Percentiles rank a stretch among this genome's conserved stretches.
Evolutionary conservation across 2,113 vertebrate species (phyloP).

Genomic region (Rostratula benghalensis): DNA sequence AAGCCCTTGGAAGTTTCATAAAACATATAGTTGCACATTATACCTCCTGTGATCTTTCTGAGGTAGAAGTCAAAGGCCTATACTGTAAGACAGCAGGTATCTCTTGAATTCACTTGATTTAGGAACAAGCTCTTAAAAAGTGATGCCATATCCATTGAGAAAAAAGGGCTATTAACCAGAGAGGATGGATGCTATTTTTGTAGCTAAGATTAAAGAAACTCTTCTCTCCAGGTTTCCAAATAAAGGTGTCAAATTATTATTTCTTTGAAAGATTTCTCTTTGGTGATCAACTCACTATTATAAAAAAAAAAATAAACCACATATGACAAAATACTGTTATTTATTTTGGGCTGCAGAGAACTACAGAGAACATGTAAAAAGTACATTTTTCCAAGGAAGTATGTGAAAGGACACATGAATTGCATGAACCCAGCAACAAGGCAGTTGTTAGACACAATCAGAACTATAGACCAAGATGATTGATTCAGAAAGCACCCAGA

Average conservation of each 20-base stretch:
- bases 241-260: background rate
- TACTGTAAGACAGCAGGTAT: background rate
- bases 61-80: background rate
- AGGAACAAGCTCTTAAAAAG: background rate
- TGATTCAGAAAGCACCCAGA: background rate
- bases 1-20: background rate
- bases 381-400: background rate
- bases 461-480: background rate
- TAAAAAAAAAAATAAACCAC: background rate
- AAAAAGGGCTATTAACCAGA: background rate
- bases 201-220: background rate
- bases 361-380: background rate
- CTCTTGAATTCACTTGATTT: background rate
- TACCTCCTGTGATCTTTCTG: background rate
- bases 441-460: background rate
- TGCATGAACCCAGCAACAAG: background rate
- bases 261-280: background rate
- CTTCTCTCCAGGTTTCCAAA: background rate
- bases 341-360: background rate
- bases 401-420: no score
- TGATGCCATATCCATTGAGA: background rate
- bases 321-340: background rate
- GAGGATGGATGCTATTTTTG: background rate
- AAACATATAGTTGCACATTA: background rate
- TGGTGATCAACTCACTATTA: background rate